phyloP scores from a whole-genome alignment of 2,797 vertebrate genomes.

The Erpetoichthys calabaricus region DNA sequence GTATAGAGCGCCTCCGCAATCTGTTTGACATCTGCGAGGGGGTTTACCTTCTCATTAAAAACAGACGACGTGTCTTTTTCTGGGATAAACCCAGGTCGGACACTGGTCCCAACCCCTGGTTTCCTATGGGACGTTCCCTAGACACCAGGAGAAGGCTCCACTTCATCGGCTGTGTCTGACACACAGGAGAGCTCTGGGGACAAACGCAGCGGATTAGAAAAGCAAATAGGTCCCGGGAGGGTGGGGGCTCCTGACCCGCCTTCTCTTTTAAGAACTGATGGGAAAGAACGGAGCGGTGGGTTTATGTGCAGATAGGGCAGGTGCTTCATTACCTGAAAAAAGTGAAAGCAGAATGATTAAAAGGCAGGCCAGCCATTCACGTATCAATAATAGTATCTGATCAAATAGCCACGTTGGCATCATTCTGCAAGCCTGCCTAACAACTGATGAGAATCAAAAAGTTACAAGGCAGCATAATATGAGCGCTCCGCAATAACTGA shows the following conservation, averaged over 20 bases:
- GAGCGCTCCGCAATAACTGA: no score
- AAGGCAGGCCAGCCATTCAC: no score
- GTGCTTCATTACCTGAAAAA: no score
- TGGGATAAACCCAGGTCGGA: constrained; percentile 9
- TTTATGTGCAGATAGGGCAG: no score
- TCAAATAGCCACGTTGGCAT: no score
- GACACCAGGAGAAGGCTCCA: constrained; percentile 12
- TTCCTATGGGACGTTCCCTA: constrained; percentile 13
- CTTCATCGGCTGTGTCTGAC: constrained; percentile 17
- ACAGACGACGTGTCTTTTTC: constrained; percentile 30
- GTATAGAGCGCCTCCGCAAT: constrained; percentile 35
- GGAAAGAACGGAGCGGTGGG: not conserved
- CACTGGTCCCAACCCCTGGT: constrained; percentile 22
- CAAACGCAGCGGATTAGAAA: constrained; percentile 14
- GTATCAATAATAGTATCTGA: no score
- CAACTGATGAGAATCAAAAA: no score
- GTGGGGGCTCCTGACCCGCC: not conserved
- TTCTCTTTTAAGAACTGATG: not conserved
- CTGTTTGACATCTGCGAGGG: constrained; percentile 59
- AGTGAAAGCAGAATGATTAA: no score
- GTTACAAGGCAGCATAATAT: no score
- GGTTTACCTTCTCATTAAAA: constrained; percentile 50
- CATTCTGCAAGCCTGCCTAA: no score
- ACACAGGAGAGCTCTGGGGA: constrained; percentile 25
- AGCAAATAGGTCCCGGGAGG: constrained; percentile 19